phyloP scores from a whole-genome alignment of 1,140 invertebrate species.

The Drosophila pseudoobscura region DNA sequence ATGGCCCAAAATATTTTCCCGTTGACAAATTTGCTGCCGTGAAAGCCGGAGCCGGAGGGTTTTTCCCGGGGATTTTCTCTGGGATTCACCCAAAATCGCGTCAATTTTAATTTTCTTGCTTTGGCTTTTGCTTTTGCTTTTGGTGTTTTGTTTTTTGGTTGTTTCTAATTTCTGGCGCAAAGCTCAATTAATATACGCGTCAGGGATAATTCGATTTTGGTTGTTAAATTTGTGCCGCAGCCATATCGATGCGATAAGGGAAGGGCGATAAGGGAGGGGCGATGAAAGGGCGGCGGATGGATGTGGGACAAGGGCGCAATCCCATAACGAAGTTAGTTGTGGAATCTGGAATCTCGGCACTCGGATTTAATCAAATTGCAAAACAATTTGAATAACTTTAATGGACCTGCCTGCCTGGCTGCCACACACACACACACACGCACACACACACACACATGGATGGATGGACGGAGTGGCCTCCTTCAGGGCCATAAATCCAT shows the following conservation, averaged over 20 bases:
- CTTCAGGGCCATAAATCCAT: conserved; percentile 51
- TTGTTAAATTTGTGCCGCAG: conserved; percentile 39
- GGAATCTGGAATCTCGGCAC: conserved; percentile 13
- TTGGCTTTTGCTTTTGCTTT: not conserved
- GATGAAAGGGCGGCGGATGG: not conserved
- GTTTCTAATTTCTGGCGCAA: conserved; percentile 34
- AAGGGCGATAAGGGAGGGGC: not conserved
- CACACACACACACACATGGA: not conserved
- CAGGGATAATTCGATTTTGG: conserved; percentile 63
- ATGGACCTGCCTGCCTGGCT: conserved; percentile 36
- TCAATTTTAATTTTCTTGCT: conserved; percentile 64
- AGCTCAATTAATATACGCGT: conserved; percentile 68
- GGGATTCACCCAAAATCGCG: conserved; percentile 26
- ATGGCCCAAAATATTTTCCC: conserved; percentile 21
- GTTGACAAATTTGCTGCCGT: conserved; percentile 57
- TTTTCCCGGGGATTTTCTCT: conserved; percentile 16
- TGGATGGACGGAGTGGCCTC: not conserved
- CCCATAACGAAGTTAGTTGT: conserved; percentile 39
- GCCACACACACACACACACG: not conserved
- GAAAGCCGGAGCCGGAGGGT: not conserved
- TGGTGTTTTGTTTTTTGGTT: not conserved
- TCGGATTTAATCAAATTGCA: conserved; percentile 55
- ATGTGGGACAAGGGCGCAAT: not conserved
- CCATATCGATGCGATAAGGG: conserved; percentile 1
- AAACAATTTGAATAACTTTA: conserved; percentile 61